These are phyloP conservation scores for Pangasianodon gigas DNA, from an alignment of 2,113 vertebrate genomes.

Conservation along the genomic window DNA sequence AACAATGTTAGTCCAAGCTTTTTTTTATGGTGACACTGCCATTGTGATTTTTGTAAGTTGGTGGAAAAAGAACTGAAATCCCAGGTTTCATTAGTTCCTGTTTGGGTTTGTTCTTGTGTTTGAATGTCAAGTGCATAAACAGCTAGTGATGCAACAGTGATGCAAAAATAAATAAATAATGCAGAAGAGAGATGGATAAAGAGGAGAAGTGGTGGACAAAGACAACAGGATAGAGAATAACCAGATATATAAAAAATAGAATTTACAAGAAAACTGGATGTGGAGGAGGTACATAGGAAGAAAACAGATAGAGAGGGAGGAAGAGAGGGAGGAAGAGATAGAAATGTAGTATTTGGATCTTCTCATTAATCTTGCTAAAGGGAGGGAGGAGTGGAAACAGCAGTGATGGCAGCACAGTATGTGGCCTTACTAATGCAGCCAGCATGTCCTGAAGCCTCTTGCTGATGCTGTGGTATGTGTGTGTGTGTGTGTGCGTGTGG, in stretches of 20 bases:
- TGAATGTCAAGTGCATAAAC: background rate
- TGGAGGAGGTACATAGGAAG: background rate
- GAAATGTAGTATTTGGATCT: background rate
- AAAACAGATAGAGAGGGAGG: background rate
- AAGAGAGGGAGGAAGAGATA: background rate
- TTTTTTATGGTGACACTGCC: background rate
- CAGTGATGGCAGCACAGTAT: conserved; percentile 19
- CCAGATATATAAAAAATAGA: background rate
- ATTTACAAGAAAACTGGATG: background rate
- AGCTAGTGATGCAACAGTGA: background rate
- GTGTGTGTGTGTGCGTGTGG: conserved; percentile 24
- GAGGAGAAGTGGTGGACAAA: background rate
- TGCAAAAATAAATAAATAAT: background rate
- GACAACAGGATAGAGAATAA: background rate
- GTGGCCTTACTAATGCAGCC: conserved; percentile 50
- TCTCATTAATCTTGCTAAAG: conserved; percentile 50
- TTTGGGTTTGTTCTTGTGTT: background rate
- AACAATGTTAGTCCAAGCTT: background rate
- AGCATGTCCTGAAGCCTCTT: conserved; percentile 33
- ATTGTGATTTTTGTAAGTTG: background rate
- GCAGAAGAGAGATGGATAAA: background rate
- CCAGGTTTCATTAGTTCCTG: background rate
- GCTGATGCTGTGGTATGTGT: conserved; percentile 12
- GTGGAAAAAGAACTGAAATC: background rate
- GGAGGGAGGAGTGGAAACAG: conserved; percentile 8